These are phyloP conservation scores for Heliconius hewitsoni DNA, from an alignment of 1,140 invertebrate species.

Conservation along the genomic window DNA sequence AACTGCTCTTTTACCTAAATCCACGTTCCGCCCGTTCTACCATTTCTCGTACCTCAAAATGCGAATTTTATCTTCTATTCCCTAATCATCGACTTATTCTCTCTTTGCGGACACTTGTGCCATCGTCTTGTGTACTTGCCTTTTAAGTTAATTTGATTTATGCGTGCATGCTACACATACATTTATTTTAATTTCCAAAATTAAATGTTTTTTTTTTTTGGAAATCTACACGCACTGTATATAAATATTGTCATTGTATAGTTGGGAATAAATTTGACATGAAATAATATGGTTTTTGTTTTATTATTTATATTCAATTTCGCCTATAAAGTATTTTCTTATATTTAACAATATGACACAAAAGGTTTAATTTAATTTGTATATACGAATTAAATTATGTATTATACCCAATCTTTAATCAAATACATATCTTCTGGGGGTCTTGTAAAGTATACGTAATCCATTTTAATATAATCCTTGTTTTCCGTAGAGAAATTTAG, in stretches of 20 bases:
- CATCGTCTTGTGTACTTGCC: background rate
- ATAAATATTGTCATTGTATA: constrained; percentile 2
- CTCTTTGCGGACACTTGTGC: background rate
- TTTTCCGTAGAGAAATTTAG: too few species aligned
- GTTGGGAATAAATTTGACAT: constrained; percentile 5
- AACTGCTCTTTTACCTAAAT: constrained; percentile 49
- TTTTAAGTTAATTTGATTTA: background rate
- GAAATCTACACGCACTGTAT: background rate
- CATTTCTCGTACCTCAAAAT: constrained; percentile 45
- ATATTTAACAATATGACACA: too few species aligned
- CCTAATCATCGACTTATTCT: background rate
- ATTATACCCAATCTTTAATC: too few species aligned
- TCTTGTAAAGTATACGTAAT: too few species aligned
- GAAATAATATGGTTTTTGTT: background rate
- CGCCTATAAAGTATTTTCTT: too few species aligned
- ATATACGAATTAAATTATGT: too few species aligned
- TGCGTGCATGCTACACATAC: background rate
- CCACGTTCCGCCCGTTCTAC: constrained; percentile 45
- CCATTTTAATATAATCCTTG: too few species aligned
- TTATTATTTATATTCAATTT: background rate
- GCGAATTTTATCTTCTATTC: constrained; percentile 42
- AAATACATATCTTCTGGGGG: too few species aligned
- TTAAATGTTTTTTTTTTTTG: background rate
- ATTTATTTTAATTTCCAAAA: background rate
- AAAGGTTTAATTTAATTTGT: too few species aligned